Percentiles rank a stretch among this genome's conserved stretches.
Evolutionary conservation across 2,113 vertebrate genomes (phyloP).

Genomic region (Rynchops niger): DNA sequence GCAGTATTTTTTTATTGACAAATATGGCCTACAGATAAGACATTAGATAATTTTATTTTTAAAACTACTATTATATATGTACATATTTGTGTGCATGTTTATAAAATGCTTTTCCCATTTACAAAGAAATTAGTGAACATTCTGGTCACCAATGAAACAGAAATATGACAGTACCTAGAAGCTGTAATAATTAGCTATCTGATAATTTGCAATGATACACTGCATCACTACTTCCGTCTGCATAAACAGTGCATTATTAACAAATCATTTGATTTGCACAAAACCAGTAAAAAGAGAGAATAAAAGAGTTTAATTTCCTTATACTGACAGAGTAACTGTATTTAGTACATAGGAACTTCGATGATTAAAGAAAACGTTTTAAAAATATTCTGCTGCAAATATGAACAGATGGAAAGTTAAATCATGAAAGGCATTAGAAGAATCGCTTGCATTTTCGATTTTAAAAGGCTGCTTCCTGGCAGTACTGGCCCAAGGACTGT

Average conservation of each 20-base stretch:
- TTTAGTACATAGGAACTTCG: background rate
- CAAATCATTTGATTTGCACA: background rate
- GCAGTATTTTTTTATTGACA: background rate
- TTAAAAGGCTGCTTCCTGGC: background rate
- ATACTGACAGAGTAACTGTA: background rate
- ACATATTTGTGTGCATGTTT: no score
- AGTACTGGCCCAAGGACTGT: background rate
- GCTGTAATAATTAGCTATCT: background rate
- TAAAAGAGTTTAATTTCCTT: background rate
- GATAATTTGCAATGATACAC: background rate
- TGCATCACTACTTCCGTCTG: background rate
- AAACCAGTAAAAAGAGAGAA: background rate
- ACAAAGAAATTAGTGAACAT: background rate
- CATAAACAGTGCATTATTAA: background rate
- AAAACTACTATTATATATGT: background rate
- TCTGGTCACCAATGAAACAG: background rate
- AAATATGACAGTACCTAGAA: background rate
- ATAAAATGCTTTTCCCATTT: background rate
- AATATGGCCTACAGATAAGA: background rate
- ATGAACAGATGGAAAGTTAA: background rate
- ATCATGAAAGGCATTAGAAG: background rate
- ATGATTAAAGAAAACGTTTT: background rate
- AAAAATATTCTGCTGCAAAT: background rate
- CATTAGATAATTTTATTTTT: background rate
- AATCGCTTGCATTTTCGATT: background rate